These are phyloP conservation scores for Pemphigus obesinymphae DNA, from an alignment of 1,140 invertebrate genomes.

Conservation along the genomic window DNA sequence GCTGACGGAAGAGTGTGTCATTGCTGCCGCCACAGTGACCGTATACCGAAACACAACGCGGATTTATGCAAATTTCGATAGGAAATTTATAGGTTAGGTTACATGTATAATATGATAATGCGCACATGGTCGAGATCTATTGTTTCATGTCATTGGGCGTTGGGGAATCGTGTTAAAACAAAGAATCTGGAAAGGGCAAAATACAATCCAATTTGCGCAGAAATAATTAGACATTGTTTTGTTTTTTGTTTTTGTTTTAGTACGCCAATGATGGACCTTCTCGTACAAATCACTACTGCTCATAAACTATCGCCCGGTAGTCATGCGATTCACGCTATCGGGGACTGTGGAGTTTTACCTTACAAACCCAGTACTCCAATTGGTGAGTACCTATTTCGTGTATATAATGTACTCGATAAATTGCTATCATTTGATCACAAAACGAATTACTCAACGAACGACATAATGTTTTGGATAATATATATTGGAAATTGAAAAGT, in stretches of 20 bases:
- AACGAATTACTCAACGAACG: no score
- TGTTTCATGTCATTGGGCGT: neutral
- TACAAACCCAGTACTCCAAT: constrained; percentile 79
- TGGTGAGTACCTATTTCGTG: constrained; percentile 54
- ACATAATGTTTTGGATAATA: no score
- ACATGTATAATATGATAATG: neutral
- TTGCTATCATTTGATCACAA: no score
- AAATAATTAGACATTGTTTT: constrained; percentile 9
- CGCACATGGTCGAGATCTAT: neutral
- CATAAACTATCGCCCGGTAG: constrained; percentile 68
- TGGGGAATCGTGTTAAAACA: neutral
- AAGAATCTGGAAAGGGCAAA: neutral
- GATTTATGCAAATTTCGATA: neutral
- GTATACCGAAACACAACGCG: neutral
- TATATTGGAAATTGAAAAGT: no score
- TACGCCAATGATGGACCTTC: constrained; percentile 77
- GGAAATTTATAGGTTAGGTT: no score
- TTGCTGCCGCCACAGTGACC: neutral
- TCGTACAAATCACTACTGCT: constrained; percentile 69
- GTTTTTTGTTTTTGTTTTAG: constrained; percentile 52
- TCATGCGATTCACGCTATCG: constrained; percentile 66
- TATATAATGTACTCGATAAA: no score
- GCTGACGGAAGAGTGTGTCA: neutral
- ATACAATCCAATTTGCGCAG: neutral
- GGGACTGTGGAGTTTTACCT: constrained; percentile 60